Evolutionary conservation across 1,140 invertebrate species (phyloP).

Genomic region (Lerema accius): DNA sequence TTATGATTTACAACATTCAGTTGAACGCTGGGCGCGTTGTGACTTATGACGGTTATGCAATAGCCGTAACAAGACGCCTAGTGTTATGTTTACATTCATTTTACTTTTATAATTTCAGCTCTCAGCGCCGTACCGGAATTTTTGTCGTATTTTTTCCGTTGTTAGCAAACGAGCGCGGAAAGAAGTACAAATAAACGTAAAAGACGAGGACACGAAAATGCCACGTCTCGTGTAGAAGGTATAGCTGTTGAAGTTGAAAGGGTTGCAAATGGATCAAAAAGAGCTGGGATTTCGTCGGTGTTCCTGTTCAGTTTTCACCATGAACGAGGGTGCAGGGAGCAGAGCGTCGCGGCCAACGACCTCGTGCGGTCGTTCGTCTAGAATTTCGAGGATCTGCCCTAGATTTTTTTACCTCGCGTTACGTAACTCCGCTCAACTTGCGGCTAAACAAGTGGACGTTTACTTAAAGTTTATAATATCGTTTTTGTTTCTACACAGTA

Average conservation of each 20-base stretch:
- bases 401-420: slow-evolving; percentile 55
- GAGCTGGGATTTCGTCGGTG: slow-evolving; percentile 11
- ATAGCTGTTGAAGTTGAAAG: slow-evolving; percentile 6
- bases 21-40: not conserved
- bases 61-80: not conserved
- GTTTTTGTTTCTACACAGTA: not conserved
- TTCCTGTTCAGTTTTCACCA: slow-evolving; percentile 17
- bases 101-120: not conserved
- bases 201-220: slow-evolving; percentile 15
- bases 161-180: not conserved
- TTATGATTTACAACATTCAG: not conserved
- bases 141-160: slow-evolving; percentile 3
- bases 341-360: slow-evolving; percentile 68
- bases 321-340: slow-evolving; percentile 50
- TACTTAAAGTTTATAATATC: not conserved
- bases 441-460: not conserved
- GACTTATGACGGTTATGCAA: not conserved
- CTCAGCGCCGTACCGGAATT: not conserved
- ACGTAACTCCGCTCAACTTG: slow-evolving; percentile 38
- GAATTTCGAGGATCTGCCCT: slow-evolving; percentile 72
- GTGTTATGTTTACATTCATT: not conserved
- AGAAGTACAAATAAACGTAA: slow-evolving; percentile 16
- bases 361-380: slow-evolving; percentile 60
- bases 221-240: slow-evolving; percentile 5
- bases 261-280: slow-evolving; percentile 18